Percentiles rank a stretch among this genome's conserved stretches.
Conservation (phyloP, 2,888 invertebrate genomes). For the Nipponacmea schrenckii region DNA sequence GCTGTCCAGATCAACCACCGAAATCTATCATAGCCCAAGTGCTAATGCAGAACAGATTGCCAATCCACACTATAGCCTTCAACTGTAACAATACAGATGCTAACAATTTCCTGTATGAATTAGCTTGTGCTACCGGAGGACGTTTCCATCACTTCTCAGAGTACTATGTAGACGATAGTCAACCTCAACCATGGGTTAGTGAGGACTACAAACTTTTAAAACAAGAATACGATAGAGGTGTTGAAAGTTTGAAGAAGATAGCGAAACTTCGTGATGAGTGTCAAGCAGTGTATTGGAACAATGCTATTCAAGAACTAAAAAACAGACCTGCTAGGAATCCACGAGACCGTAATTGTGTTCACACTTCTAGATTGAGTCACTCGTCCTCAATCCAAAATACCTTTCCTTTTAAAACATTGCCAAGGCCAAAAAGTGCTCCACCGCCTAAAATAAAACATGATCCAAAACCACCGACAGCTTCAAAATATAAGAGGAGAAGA, state of each 20-base stretch:
- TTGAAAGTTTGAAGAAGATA: conserved; percentile 59
- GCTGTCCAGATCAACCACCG: conserved; percentile 67
- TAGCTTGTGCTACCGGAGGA: conserved; percentile 64
- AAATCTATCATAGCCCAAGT: conserved; percentile 67
- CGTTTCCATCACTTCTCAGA: conserved; percentile 67
- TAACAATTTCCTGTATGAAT: conserved; percentile 63
- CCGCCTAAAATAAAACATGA: background rate
- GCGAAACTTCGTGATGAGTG: conserved; percentile 65
- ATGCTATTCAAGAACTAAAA: conserved; percentile 47
- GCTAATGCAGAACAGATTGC: conserved; percentile 62
- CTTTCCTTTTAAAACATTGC: background rate
- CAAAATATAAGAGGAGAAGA: background rate
- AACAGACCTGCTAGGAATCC: conserved; percentile 42
- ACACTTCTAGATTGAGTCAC: background rate
- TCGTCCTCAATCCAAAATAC: background rate
- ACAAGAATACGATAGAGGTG: conserved; percentile 58
- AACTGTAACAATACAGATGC: conserved; percentile 67
- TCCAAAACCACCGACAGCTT: background rate
- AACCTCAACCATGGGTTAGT: conserved; percentile 64
- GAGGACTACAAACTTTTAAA: conserved; percentile 65
- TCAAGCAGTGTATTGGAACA: conserved; percentile 59
- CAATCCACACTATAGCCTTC: conserved; percentile 68
- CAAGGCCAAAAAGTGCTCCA: conserved; percentile 3
- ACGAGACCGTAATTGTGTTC: background rate
- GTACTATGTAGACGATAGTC: conserved; percentile 46